Evolutionary conservation across 64 coral and sea anemone species (phyloP), one percentile per base, ranked within the genome.

Genomic region (Astreopora myriophthalma): DNA sequence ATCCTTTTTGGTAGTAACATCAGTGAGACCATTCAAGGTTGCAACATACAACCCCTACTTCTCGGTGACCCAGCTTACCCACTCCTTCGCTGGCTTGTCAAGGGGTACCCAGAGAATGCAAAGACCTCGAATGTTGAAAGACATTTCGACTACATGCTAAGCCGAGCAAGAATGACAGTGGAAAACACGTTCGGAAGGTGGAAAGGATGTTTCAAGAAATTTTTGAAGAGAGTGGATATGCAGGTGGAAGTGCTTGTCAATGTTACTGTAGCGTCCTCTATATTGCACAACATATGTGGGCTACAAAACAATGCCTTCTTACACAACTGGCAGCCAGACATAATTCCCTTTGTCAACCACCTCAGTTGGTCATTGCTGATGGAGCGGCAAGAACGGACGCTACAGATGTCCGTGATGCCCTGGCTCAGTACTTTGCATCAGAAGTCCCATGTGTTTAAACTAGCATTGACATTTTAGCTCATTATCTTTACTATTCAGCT

Each of bases 121-220:
- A 52, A 52, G 66, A 86, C n/a, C 28, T 69, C 34, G 42, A 27
- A 40, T 69, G 33, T 48, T 17, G 37, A 86, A 29, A 86, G 84
- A n/a, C 39, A 46, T 49, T 86, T 86, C 67, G 72, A 86, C 39
- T 86, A 33, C 67, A 63, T 27, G 31, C 28, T 86, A 17, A 86
- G 84, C 69, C 64, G 24, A 49, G 84, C 84, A 71, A 39, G 73
- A 23, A 81, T 86, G 62, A 71, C 83, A 70, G 83, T 86, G 38
- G 83, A 86, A 46, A 71, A 69, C 71, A 87, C 42, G 23, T 87
- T 87, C 48, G 85, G 68, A 73, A 87, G 85, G 44, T 74, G 69
- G 85, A 87, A 87, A 71, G 46, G 42, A 9, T 44, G 68, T 55
- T 87, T 87, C 34, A 37, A 36, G 33, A 73, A 34, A 74, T 55